These are phyloP conservation scores for Platichthys flesus DNA, from an alignment of 2,113 vertebrate species.

Conservation along the genomic window DNA sequence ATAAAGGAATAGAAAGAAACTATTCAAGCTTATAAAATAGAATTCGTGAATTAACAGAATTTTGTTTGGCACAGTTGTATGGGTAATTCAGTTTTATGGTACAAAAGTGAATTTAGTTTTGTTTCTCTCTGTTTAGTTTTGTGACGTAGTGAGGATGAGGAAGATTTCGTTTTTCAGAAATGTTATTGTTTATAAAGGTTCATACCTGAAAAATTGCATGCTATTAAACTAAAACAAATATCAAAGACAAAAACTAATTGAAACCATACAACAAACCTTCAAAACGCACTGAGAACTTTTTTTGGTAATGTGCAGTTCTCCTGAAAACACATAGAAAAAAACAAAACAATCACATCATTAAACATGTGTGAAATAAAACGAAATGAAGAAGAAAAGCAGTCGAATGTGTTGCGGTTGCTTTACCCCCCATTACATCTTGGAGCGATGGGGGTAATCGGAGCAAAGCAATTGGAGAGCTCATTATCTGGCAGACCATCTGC, in stretches of 20 bases:
- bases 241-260: neutral
- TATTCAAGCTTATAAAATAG: neutral
- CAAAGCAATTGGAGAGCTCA: constrained; percentile 86
- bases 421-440: constrained; percentile 45
- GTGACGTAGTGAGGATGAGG: neutral
- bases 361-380: constrained; percentile 36
- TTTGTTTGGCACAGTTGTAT: neutral
- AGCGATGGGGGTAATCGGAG: constrained; percentile 78
- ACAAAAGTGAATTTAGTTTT: too few relatives aligned
- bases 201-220: neutral
- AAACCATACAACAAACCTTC: neutral
- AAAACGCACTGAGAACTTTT: neutral
- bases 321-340: constrained; percentile 20
- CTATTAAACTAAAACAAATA: neutral
- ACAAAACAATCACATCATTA: constrained; percentile 27
- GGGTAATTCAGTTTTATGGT: too few relatives aligned
- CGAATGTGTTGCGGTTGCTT: constrained; percentile 47
- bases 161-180: neutral
- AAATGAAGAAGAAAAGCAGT: constrained; percentile 32
- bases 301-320: constrained; percentile 19
- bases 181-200: neutral
- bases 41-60: neutral
- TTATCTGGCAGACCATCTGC: constrained; percentile 97
- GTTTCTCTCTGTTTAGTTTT: neutral
- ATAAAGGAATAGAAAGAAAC: neutral